Conservation (phyloP, 2,888 invertebrate genomes). For the Noctua janthina region DNA sequence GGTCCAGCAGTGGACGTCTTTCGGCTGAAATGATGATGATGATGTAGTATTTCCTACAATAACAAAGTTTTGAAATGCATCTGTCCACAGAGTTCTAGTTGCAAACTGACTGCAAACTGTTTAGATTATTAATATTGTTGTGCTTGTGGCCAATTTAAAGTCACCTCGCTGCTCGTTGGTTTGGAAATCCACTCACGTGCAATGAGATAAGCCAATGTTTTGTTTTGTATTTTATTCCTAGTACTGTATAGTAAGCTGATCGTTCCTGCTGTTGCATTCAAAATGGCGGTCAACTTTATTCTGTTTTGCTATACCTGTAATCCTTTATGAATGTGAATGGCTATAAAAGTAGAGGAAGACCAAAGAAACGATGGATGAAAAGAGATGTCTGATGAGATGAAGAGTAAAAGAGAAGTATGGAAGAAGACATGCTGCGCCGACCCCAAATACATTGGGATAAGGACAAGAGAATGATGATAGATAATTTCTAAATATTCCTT, state of each 20-base stretch:
- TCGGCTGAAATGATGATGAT: no score
- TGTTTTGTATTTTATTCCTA: constrained; percentile 53
- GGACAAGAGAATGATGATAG: no score
- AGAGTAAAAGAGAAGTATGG: no score
- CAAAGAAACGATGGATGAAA: no score
- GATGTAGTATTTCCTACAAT: not conserved
- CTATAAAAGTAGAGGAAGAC: no score
- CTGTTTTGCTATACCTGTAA: constrained; percentile 1
- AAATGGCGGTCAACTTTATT: constrained; percentile 19
- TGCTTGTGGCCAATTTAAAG: constrained; percentile 43
- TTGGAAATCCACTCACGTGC: constrained; percentile 52
- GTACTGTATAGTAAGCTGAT: constrained; percentile 13
- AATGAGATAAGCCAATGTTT: constrained; percentile 48
- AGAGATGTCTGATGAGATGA: no score
- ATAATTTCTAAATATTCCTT: not conserved
- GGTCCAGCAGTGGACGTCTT: no score
- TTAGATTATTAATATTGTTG: constrained; percentile 31
- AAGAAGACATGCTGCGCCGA: no score
- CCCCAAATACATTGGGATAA: no score
- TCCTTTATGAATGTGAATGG: no score
- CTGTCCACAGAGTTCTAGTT: not conserved
- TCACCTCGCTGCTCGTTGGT: constrained; percentile 51
- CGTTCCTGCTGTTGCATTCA: constrained; percentile 7
- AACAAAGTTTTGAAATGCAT: not conserved
- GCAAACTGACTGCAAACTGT: not conserved